Base-by-base conservation (phyloP, 2,113 vertebrate species). In the Tychaedon coryphoeus region DNA sequence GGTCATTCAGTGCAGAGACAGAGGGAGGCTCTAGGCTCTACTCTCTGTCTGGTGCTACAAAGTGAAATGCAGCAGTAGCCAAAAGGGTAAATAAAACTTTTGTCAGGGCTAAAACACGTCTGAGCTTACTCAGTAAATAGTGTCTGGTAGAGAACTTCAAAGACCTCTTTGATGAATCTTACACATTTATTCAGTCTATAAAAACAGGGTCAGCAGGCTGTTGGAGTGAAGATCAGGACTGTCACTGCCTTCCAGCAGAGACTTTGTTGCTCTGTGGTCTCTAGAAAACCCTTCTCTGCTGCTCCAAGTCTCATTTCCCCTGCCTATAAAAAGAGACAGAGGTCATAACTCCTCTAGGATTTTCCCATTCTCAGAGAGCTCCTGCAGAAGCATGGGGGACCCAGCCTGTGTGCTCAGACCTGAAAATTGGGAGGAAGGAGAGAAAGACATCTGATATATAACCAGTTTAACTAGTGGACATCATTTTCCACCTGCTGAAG, bases 21-120 rank as follows among this genome's bases (percentile, higher is more conserved):
- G 60, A 86, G 92, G 69, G 36, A 93, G 88, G 81, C 74, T 92
- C 79, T 71, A n/a, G 74, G 77, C 72, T 95, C 92, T 84, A 16
- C 60, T 33, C 38, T 80, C 90, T 90, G 67, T 90, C 69, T 77
- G 16, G 6, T 84, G 82, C 75, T 77, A 84, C 89, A 92, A 94
- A 90, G 60, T 95, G 92, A 93, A 97, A 93, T 88, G 79, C 69
- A 96, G 40, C 65, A 90, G 79, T 25, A 93, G 79, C 88, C 85
- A 88, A 93, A 94, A 90, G 65, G 51, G 53, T 80, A 94, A 92
- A 92, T 86, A 94, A 88, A 95, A 74, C 72, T 60, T 94, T 86
- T 88, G 86, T 88, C 60, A 48, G 60, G 60, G 56, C 77, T 90
- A 42, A 90, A 86, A 90, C 36, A 7, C 16, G 48, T 43, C 67